Evolutionary conservation across 2,113 vertebrate species (phyloP), one percentile per base, ranked within the genome.

Genomic region (Eretmochelys imbricata): DNA sequence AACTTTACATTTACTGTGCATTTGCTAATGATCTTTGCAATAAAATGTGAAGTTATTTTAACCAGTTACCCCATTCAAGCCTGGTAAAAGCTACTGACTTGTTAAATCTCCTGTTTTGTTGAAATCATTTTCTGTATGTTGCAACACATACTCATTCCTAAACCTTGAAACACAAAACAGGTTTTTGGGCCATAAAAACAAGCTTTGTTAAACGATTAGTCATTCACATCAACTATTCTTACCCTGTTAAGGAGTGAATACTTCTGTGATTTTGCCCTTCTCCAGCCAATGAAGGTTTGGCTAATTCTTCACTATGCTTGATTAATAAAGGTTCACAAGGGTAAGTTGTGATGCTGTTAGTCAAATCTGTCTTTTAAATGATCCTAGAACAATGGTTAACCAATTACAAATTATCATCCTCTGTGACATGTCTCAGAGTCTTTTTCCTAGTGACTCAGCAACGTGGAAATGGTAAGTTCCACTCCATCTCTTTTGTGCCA

Each of bases 141-240:
- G 89, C 93, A 94, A 96, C 93, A 95, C 25, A 51, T 46, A 49
- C 35, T 27, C 62, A 78, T 97, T 97, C 88, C 96, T 93, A 97
- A 96, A 96, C 85, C 80, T 72, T 88, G 29, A 82, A 82, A 89
- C 72, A 80, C 17, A 57, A 48, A 87, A 69, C 82, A 82, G 57
- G 57, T 89, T 88, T 94, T 85, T 88, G 65, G 81, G 85, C 93
- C 49, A 48, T 82, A 85, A 16, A 91, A 94, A 82, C 55, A 93
- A 81, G 81, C 80, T 97, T 95, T 96, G 55, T 76, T 87, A 82
- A 57, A 59, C 8, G 35, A 27, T 91, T 82, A 75, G 11, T 91
- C 84, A 91, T 82, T 53, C 80, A 53, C 69, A 59, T 81, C 50
- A 91, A 59, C 84, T 51, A 31, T 27, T 35, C 51, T 76, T 62